A percentile compares a stretch with the other conserved stretches of the same genome.
phyloP scores from a whole-genome alignment of 2,888 invertebrate species.

The Barypeithes pellucidus region DNA sequence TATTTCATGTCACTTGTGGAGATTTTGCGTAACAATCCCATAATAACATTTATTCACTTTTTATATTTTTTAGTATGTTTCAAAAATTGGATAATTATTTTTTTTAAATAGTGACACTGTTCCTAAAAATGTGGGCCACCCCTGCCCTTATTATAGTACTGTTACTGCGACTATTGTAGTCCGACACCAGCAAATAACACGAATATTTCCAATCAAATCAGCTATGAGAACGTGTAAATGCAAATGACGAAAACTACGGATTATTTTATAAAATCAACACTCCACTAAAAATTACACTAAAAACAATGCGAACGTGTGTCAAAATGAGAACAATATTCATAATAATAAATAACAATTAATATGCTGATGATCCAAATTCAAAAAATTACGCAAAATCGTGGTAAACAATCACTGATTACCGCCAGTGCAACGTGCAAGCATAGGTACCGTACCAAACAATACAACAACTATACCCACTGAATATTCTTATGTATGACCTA shows the following conservation, averaged over 20 bases:
- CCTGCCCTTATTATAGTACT: no score
- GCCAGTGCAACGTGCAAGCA: conserved; percentile 50
- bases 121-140: no score
- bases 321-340: neutral
- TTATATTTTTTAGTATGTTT: no score
- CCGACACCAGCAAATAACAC: no score
- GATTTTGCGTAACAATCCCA: no score
- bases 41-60: no score
- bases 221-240: neutral
- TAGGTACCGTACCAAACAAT: conserved; percentile 44
- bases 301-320: no score
- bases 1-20: no score
- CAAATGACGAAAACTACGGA: neutral
- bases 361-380: conserved; percentile 9
- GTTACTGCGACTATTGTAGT: no score
- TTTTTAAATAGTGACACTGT: no score
- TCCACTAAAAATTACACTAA: neutral
- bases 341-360: conserved; percentile 2
- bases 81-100: no score
- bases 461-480: conserved; percentile 51
- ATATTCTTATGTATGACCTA: conserved; percentile 55
- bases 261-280: neutral
- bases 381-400: conserved; percentile 39
- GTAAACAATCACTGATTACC: conserved; percentile 35
- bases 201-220: neutral